These are phyloP conservation scores for Epicauta chinensis DNA, from an alignment of 1,140 invertebrate species.

Conservation along the genomic window DNA sequence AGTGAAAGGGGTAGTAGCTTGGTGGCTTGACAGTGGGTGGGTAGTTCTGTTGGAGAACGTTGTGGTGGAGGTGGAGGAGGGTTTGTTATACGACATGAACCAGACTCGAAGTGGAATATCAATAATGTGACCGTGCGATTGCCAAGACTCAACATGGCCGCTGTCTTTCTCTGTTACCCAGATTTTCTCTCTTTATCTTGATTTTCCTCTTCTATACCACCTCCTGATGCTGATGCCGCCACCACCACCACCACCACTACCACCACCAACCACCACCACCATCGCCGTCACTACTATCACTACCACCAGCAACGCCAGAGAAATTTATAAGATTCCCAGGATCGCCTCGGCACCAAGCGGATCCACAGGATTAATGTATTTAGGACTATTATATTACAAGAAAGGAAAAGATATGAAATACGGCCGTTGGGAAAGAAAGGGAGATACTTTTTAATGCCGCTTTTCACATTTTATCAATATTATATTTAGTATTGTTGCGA, in stretches of 20 bases:
- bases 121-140: constrained; percentile 43
- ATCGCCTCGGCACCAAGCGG: constrained; percentile 13
- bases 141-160: constrained; percentile 34
- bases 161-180: constrained; percentile 14
- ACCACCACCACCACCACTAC: not conserved
- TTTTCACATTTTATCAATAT: no score
- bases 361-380: constrained; percentile 18
- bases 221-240: not conserved
- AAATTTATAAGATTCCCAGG: constrained; percentile 18
- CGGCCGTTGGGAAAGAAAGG: no score
- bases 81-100: constrained; percentile 29
- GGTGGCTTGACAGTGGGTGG: not conserved
- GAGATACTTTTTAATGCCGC: no score
- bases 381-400: constrained; percentile 15
- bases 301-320: not conserved
- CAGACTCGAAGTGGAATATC: constrained; percentile 42
- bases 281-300: not conserved
- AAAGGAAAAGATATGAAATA: no score
- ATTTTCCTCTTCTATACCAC: not conserved
- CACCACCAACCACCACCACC: not conserved
- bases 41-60: not conserved
- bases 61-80: constrained; percentile 19
- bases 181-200: constrained; percentile 10
- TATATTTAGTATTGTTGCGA: no score
- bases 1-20: not conserved